Evolutionary conservation across 2,888 invertebrate species (phyloP).

Genomic region (Sipunculus nudus): DNA sequence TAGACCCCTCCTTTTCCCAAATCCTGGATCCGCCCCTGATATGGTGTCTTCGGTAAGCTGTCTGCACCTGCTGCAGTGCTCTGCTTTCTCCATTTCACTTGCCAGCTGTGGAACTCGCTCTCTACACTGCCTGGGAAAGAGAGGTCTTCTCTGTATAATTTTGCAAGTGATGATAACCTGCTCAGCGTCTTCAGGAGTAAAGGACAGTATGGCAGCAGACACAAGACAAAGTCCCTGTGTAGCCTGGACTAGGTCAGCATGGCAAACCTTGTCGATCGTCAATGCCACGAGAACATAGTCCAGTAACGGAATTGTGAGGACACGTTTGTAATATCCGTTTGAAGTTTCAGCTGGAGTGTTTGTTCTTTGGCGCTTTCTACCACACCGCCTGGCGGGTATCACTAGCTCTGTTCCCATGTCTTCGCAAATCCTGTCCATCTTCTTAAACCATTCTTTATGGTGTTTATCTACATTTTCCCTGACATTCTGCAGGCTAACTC

Average conservation of each 20-base stretch:
- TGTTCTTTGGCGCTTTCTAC: neutral
- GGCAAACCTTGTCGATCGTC: too few relatives aligned
- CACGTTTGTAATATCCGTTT: neutral
- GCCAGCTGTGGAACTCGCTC: neutral
- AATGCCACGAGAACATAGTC: too few relatives aligned
- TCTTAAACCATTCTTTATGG: neutral
- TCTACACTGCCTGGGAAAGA: neutral
- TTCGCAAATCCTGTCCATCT: too few relatives aligned
- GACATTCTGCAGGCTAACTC: neutral
- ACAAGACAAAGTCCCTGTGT: neutral
- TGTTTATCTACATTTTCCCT: slow-evolving; percentile 1
- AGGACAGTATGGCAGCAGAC: neutral
- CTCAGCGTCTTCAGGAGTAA: neutral
- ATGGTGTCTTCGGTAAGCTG: neutral
- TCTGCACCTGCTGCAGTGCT: too few relatives aligned
- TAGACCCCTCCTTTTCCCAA: too few relatives aligned
- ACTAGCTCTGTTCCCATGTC: neutral
- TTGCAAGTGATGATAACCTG: neutral
- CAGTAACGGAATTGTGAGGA: too few relatives aligned
- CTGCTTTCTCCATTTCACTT: neutral
- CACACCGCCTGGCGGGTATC: neutral
- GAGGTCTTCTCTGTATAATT: neutral
- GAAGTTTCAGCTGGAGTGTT: slow-evolving; percentile 4
- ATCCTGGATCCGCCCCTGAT: too few relatives aligned
- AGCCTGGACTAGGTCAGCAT: neutral